Evolutionary conservation across 2,113 vertebrate genomes (phyloP), one percentile per base, ranked within the genome.

Genomic region (Potamarius usumacintae): DNA sequence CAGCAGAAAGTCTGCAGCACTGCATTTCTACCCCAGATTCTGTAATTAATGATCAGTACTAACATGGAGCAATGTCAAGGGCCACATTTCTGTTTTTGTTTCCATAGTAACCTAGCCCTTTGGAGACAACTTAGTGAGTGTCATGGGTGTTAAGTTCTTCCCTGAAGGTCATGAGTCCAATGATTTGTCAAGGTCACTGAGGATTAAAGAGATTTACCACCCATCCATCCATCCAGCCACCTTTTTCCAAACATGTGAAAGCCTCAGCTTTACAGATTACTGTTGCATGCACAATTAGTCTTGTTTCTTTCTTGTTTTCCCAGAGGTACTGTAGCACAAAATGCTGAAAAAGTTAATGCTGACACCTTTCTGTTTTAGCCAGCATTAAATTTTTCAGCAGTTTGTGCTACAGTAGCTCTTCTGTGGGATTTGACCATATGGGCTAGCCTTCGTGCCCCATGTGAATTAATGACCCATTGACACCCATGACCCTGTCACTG

Each of bases 11-110:
- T 22, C 79, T 25, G 34, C 12, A 17, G 53, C 63, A 8, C 27
- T 86, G 78, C 48, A 84, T 90, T 90, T 86, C 86, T 65, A 81
- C 65, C 82, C 27, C 81, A 82, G 57, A 81, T 82, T 60, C 82
- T 83, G 53, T 89, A 90, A 90, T 90, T 90, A 90, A 90, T 87
- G 71, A 62, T 77, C 76, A 55, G 82, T 22, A 42, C 85, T 87
- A 85, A 85, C 62, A 77, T n/a, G 77, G n/a, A 82, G 71, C 71
- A 67, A 0, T 71, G 76, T 69, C 85, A 63, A 25, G 80, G 48
- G 69, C 55, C 50, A 80, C 25, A 53, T 82, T 87, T 85, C 60
- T 12, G n/a, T 69, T 89, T 85, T 76, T 65, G 85, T 89, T 89
- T 30, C 87, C 71, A 90, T 89, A 84, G 87, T 86, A 85, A 85